phyloP scores from a whole-genome alignment of 2,888 invertebrate genomes.

The Tipula confusa region DNA sequence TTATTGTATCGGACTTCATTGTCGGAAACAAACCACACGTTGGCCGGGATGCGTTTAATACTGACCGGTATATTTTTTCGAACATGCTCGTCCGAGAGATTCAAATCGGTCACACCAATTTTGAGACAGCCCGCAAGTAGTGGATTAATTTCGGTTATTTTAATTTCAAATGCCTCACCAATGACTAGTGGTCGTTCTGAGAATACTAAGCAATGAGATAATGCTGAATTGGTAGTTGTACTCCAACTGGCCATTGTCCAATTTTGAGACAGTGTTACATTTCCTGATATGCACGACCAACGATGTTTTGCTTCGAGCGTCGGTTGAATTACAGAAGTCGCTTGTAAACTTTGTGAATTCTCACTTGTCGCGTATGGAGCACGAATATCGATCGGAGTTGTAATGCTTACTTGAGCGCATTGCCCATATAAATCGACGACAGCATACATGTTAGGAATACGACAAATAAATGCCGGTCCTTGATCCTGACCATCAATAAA shows the following conservation, averaged over 20 bases:
- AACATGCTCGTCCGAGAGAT: conserved; percentile 59
- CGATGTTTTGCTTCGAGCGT: conserved; percentile 50
- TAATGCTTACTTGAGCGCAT: conserved; percentile 78
- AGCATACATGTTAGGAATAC: conserved; percentile 78
- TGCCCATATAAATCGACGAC: conserved; percentile 94
- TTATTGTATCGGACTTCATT: conserved; percentile 68
- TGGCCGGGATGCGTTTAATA: conserved; percentile 61
- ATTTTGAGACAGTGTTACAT: conserved; percentile 47
- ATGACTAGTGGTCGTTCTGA: conserved; percentile 47
- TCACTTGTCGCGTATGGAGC: conserved; percentile 52
- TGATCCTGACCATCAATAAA: conserved; percentile 82
- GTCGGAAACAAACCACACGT: conserved; percentile 51
- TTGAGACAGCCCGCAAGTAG: conserved; percentile 57
- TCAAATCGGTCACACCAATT: conserved; percentile 73
- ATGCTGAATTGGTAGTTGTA: conserved; percentile 44
- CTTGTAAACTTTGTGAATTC: conserved; percentile 56
- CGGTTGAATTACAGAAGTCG: conserved; percentile 55
- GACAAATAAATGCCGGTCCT: conserved; percentile 76
- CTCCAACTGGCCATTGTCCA: conserved; percentile 48
- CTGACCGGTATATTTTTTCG: conserved; percentile 62
- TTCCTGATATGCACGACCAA: conserved; percentile 49
- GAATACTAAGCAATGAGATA: conserved; percentile 48
- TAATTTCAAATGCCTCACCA: conserved; percentile 49
- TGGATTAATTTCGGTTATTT: conserved; percentile 47
- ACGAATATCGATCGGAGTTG: conserved; percentile 43